Evolutionary conservation across 2,888 invertebrate species (phyloP).

Genomic region (Branchellion lobata): DNA sequence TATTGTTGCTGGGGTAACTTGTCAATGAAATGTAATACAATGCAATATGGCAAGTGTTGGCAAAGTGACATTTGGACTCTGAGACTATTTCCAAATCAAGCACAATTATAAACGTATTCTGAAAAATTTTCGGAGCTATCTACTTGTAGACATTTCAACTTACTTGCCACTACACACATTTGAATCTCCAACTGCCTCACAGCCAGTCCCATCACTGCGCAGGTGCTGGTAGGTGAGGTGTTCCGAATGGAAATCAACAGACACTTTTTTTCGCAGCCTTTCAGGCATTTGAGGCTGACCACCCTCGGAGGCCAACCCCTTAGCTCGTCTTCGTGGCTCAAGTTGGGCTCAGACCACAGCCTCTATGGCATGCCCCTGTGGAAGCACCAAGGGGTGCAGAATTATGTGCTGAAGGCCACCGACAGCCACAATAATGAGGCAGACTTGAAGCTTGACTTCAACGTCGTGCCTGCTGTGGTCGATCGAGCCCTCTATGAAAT

Average conservation of each 20-base stretch:
- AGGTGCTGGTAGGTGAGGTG: conserved; percentile 17
- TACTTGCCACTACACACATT: no score
- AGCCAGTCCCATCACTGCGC: no score
- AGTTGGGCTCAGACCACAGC: neutral
- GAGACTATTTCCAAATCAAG: no score
- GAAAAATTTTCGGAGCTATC: no score
- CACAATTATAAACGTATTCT: no score
- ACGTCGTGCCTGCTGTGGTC: neutral
- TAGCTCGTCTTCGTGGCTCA: conserved; percentile 19
- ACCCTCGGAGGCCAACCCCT: conserved; percentile 4
- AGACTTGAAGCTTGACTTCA: neutral
- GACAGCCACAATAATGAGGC: neutral
- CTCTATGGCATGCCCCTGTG: conserved; percentile 30
- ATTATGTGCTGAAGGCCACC: conserved; percentile 22
- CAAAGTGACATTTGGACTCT: no score
- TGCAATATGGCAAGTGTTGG: no score
- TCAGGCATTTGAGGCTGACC: neutral
- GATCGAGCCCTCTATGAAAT: neutral
- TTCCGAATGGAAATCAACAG: neutral
- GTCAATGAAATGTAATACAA: no score
- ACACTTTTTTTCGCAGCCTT: conserved; percentile 8
- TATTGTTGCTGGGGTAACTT: no score
- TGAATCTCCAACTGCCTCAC: no score
- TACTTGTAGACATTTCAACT: no score
- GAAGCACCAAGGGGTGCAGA: conserved; percentile 24